phyloP scores from a whole-genome alignment of 2,797 vertebrate genomes.

The Ciconia nigra region DNA sequence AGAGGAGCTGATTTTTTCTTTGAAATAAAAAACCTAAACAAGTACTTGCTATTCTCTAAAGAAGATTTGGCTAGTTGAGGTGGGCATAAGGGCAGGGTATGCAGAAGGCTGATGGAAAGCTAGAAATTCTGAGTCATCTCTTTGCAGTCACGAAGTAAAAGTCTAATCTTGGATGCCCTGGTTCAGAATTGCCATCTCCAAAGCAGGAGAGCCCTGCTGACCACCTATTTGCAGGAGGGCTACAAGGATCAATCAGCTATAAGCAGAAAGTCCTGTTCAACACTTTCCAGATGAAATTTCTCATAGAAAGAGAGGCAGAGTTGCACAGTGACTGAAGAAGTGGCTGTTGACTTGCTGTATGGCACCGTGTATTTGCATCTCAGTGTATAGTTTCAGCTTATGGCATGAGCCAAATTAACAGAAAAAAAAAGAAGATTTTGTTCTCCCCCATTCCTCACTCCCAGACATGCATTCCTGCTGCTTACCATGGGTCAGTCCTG shows the following conservation, averaged over 20 bases:
- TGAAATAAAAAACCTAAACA: background rate
- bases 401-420: background rate
- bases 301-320: background rate
- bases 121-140: background rate
- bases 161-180: background rate
- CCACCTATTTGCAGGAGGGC: background rate
- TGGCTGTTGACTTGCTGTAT: background rate
- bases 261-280: background rate
- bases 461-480: background rate
- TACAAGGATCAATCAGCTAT: background rate
- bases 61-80: background rate
- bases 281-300: background rate
- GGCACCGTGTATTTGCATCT: accelerated
- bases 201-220: background rate
- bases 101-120: background rate
- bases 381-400: background rate
- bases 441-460: background rate
- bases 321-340: background rate
- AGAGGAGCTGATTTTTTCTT: background rate
- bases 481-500: background rate
- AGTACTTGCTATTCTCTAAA: background rate
- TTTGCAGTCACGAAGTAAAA: background rate
- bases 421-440: background rate
- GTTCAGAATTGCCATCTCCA: background rate
- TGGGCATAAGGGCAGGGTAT: background rate